Base-by-base conservation (phyloP, 2,113 vertebrate species). In the Notothenia coriiceps region DNA sequence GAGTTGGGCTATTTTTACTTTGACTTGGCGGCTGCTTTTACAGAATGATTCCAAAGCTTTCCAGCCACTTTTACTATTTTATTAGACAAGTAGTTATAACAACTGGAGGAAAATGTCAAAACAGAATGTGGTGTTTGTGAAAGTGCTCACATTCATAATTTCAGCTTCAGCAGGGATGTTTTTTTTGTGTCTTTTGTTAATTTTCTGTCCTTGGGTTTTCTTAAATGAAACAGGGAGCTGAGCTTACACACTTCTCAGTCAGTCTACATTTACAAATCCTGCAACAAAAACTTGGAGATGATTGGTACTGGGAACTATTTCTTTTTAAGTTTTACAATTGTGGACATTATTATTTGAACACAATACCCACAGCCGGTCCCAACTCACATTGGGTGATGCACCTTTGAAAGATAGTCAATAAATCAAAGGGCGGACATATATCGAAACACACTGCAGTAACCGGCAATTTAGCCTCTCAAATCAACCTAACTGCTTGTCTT, bases 11-110 rank as follows among this genome's bases (percentile, higher is more conserved):
- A 80, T 73, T 87, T 74, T 74, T 73, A 57, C 57, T 73, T 69
- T 29, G 35, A 62, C 70, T 67, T 25, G 56, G 77, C 14, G 40
- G 67, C 81, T 74, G 72, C 67, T 69, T 85, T 71, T 70, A 73
- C 77, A 85, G 79, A 83, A 62, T 57, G 74, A 49, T 56, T 54
- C 57, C 33, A 44, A 57, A 71, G 54, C 49, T 57, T 74, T 66
- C 25, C 25, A 57, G 54, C 20, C n/a, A 54, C 68, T 60, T 77
- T 78, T 74, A 40, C 43, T 60, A 17, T 74, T 77, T 15, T 49
- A 70, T 65, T 13, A 68, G 22, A 61, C 29, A 55, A 71, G 66
- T 4, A 3, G 59, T 44, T 77, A 77, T 65, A 52, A 46, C 10
- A 18, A 75, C 54, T 22, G 20, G 17, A 51, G 44, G 61, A 51